Conservation (phyloP, 2,113 vertebrate genomes). For the Noturus placidus region DNA sequence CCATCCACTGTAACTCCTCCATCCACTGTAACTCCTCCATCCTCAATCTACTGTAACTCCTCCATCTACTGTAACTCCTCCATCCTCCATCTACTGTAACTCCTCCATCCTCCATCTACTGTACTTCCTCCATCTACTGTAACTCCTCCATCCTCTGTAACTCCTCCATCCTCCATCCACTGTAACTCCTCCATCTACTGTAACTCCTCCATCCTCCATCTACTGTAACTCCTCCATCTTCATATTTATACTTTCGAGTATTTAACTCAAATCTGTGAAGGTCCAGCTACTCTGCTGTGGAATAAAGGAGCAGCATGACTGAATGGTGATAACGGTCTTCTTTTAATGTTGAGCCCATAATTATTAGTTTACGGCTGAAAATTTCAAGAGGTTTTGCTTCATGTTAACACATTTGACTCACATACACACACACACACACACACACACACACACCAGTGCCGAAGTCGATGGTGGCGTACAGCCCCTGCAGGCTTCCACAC, state of each 20-base stretch:
- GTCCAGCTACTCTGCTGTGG: background rate
- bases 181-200: background rate
- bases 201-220: background rate
- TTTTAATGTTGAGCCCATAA: background rate
- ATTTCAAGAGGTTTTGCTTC: background rate
- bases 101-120: too few relatives aligned
- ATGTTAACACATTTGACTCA: background rate
- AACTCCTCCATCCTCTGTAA: too few relatives aligned
- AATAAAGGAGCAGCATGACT: background rate
- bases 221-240: background rate
- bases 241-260: background rate
- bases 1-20: too few relatives aligned
- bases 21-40: too few relatives aligned
- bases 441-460: constrained; percentile 79
- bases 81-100: too few relatives aligned
- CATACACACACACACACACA: background rate
- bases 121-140: too few relatives aligned
- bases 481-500: constrained; percentile 84
- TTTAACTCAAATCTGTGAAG: background rate
- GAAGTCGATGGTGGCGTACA: constrained; percentile 91
- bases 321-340: background rate
- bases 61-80: too few relatives aligned
- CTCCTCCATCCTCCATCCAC: too few relatives aligned
- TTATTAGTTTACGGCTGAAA: background rate
- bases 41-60: too few relatives aligned